Evolutionary conservation across 2,797 vertebrate genomes (phyloP).

Genomic region (Lithobates sylvaticus): DNA sequence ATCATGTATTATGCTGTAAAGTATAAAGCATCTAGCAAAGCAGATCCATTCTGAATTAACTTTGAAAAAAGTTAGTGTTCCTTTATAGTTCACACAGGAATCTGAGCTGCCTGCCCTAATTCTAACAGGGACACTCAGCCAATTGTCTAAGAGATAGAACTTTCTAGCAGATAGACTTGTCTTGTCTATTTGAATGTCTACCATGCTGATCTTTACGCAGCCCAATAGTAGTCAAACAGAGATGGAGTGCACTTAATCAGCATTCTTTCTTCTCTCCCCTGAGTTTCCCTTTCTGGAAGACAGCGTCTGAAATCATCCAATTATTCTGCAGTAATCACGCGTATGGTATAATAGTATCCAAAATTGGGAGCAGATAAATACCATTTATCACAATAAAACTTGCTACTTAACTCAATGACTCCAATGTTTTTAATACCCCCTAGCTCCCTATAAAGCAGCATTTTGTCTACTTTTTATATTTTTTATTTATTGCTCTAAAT

Average conservation of each 20-base stretch:
- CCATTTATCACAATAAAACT: constrained; percentile 57
- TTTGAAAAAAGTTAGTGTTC: constrained; percentile 17
- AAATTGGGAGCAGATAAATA: constrained; percentile 57
- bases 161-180: constrained; percentile 28
- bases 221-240: constrained; percentile 57
- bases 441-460: constrained; percentile 39
- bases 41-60: constrained; percentile 21
- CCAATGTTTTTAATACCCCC: constrained; percentile 49
- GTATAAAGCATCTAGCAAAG: constrained; percentile 13
- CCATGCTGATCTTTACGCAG: constrained; percentile 17
- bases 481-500: constrained; percentile 46
- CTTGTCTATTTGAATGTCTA: constrained; percentile 42
- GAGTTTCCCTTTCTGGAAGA: constrained; percentile 56
- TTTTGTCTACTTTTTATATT: constrained; percentile 53
- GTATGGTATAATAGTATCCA: constrained; percentile 57
- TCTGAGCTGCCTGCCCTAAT: constrained; percentile 15
- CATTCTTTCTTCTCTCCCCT: constrained; percentile 46
- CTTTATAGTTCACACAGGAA: constrained; percentile 6
- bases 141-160: constrained; percentile 14
- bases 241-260: constrained; percentile 60
- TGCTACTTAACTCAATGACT: constrained; percentile 58
- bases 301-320: constrained; percentile 60
- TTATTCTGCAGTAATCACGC: constrained; percentile 56
- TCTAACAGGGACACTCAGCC: constrained; percentile 38
- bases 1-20: constrained; percentile 1